These are phyloP conservation scores for Agrypnus murinus DNA, from an alignment of 2,888 invertebrate species.

Conservation along the genomic window DNA sequence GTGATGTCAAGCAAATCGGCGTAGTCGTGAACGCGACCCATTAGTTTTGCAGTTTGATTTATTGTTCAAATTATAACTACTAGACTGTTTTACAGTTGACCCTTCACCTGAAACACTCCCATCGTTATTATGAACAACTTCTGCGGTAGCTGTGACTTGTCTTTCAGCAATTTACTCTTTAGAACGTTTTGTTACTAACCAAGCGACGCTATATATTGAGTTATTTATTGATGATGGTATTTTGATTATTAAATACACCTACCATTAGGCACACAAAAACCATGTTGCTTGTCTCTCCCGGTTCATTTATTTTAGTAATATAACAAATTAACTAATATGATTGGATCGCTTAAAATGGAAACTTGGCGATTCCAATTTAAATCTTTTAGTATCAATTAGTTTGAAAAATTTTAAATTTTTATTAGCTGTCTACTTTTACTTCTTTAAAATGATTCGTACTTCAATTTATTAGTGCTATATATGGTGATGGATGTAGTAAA, in stretches of 20 bases:
- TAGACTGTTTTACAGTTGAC: constrained; percentile 37
- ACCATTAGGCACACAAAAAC: no score
- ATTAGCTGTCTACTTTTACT: not conserved
- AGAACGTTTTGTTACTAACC: constrained; percentile 8
- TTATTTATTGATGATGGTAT: not conserved
- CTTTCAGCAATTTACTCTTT: constrained; percentile 32
- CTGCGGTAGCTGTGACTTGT: constrained; percentile 26
- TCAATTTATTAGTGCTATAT: constrained; percentile 10
- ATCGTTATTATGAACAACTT: constrained; percentile 29
- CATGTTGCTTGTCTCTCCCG: not conserved
- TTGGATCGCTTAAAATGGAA: constrained; percentile 9
- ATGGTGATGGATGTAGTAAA: constrained; percentile 19
- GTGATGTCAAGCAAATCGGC: constrained; percentile 28
- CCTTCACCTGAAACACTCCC: constrained; percentile 42
- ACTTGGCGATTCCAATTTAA: constrained; percentile 10
- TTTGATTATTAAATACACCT: no score
- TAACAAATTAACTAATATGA: constrained; percentile 15
- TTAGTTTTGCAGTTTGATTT: constrained; percentile 38
- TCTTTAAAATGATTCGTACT: constrained; percentile 4
- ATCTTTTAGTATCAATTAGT: constrained; percentile 7
- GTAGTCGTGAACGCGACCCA: constrained; percentile 27
- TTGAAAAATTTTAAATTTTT: constrained; percentile 8
- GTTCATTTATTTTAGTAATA: not conserved
- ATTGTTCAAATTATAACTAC: constrained; percentile 40
- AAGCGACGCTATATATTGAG: not conserved